Evolutionary conservation across 1,140 invertebrate genomes (phyloP).

Genomic region (Belonocnema kinseyi): DNA sequence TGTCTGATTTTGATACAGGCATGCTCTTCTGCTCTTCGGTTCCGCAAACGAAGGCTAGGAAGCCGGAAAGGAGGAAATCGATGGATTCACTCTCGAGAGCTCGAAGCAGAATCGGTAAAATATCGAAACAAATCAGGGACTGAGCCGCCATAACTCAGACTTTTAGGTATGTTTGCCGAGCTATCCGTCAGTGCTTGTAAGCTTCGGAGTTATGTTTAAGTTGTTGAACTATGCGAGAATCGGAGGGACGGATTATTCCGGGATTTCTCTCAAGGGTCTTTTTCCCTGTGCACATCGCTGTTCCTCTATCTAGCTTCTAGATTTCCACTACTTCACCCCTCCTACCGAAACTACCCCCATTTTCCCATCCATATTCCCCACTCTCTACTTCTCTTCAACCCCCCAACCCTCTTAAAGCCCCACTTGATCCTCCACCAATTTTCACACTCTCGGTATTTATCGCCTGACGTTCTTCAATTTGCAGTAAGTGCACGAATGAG

Average conservation of each 20-base stretch:
- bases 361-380: conserved; percentile 45
- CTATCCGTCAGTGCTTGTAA: conserved; percentile 71
- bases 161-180: conserved; percentile 70
- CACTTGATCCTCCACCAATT: conserved; percentile 20
- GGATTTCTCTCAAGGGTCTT: conserved; percentile 61
- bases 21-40: conserved; percentile 19
- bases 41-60: conserved; percentile 47
- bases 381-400: neutral
- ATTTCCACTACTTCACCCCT: neutral
- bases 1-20: conserved; percentile 17
- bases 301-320: conserved; percentile 7
- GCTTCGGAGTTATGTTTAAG: conserved; percentile 75
- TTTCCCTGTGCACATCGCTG: conserved; percentile 36
- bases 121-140: conserved; percentile 75
- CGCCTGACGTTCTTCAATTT: conserved; percentile 16
- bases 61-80: conserved; percentile 49
- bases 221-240: conserved; percentile 71
- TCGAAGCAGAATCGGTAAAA: conserved; percentile 68
- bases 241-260: conserved; percentile 65
- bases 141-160: conserved; percentile 73
- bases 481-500: conserved; percentile 2
- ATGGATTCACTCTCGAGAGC: conserved; percentile 45
- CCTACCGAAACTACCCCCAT: neutral
- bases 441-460: conserved; percentile 28
- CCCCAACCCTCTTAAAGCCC: neutral